Conservation (phyloP, 2,113 vertebrate genomes). For the Nycticebus coucang region DNA sequence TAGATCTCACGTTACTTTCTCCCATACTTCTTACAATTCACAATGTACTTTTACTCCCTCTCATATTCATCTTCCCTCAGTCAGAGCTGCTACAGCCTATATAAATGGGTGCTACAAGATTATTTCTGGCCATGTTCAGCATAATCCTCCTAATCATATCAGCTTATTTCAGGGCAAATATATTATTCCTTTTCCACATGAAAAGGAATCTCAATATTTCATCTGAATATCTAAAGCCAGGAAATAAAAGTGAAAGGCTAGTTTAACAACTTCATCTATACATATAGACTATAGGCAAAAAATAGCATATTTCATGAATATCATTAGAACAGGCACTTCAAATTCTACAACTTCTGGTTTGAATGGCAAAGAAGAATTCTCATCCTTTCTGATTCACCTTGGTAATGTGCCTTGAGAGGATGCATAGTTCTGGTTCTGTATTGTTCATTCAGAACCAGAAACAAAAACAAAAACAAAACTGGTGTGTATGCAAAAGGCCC, state of each 20-base stretch:
- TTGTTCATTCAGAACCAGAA: not conserved
- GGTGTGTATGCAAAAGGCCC: not conserved
- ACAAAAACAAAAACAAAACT: not conserved
- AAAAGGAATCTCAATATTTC: not conserved
- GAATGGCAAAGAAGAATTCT: not conserved
- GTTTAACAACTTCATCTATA: constrained; percentile 11
- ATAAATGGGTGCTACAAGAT: not conserved
- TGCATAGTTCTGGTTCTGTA: not conserved
- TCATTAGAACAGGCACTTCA: not conserved
- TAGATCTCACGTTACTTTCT: constrained; percentile 20
- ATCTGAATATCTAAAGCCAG: constrained; percentile 11
- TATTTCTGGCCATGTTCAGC: not conserved
- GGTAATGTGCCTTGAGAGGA: not conserved
- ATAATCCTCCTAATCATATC: not conserved
- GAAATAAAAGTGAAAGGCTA: constrained; percentile 1
- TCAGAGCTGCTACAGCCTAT: not conserved
- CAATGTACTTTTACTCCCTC: not conserved
- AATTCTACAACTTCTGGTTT: constrained; percentile 20
- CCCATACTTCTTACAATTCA: constrained; percentile 7
- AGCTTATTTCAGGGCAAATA: not conserved
- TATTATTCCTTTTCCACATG: constrained; percentile 1
- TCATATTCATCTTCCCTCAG: not conserved
- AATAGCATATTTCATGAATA: not conserved
- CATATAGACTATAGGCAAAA: not conserved
- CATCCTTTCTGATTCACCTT: not conserved